These are phyloP conservation scores for Odontophorus gujanensis DNA, from an alignment of 2,113 vertebrate genomes.

Conservation along the genomic window DNA sequence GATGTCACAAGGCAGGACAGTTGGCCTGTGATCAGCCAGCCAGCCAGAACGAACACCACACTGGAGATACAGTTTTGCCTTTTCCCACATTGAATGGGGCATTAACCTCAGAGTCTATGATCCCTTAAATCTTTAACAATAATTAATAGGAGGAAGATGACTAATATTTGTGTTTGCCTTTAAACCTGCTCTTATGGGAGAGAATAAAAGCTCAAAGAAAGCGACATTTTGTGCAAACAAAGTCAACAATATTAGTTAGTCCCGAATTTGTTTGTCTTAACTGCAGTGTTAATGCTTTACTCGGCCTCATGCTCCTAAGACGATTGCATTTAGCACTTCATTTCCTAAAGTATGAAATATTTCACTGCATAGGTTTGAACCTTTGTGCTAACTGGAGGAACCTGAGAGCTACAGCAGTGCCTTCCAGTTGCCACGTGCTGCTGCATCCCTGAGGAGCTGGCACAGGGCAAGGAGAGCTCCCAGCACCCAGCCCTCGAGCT, in stretches of 20 bases:
- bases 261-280: conserved; percentile 65
- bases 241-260: conserved; percentile 62
- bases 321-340: conserved; percentile 33
- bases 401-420: neutral
- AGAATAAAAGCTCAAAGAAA: conserved; percentile 59
- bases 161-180: conserved; percentile 79
- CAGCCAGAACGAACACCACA: conserved; percentile 78
- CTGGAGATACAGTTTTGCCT: conserved; percentile 68
- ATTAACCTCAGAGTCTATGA: conserved; percentile 81
- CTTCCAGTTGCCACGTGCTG: neutral
- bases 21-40: conserved; percentile 55
- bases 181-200: conserved; percentile 26
- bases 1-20: conserved; percentile 43
- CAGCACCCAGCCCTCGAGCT: fast-evolving
- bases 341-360: conserved; percentile 18
- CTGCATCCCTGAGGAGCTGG: neutral
- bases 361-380: neutral
- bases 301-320: conserved; percentile 62
- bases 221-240: conserved; percentile 55
- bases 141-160: conserved; percentile 80
- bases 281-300: conserved; percentile 76
- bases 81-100: conserved; percentile 80
- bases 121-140: conserved; percentile 84
- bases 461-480: neutral
- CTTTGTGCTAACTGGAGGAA: neutral